Conservation (phyloP, 2,888 invertebrate species). For the Tipula vernalis region DNA sequence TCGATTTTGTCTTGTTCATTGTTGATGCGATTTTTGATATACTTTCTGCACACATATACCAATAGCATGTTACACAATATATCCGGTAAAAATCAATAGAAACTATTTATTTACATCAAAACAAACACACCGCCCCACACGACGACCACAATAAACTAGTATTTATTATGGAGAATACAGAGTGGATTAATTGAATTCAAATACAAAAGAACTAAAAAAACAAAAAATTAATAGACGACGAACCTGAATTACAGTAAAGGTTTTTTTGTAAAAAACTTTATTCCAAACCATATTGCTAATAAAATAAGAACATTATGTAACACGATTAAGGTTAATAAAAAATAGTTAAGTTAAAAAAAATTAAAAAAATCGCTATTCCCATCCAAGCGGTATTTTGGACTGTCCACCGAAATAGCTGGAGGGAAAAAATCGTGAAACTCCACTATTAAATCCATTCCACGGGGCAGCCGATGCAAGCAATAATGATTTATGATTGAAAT, state of each 20-base stretch:
- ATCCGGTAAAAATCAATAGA: neutral
- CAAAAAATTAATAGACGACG: neutral
- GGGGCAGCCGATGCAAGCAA: conserved; percentile 16
- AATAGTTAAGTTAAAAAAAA: neutral
- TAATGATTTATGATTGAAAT: conserved; percentile 15
- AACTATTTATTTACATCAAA: neutral
- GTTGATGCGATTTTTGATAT: no score
- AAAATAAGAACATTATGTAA: neutral
- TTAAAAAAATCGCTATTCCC: neutral
- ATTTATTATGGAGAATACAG: neutral
- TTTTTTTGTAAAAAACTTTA: neutral
- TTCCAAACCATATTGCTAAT: neutral
- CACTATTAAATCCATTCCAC: neutral
- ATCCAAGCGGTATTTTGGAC: neutral
- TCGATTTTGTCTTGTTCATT: no score
- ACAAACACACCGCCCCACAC: neutral
- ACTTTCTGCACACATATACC: no score
- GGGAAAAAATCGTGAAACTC: neutral
- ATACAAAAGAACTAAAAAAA: neutral
- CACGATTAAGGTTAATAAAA: neutral
- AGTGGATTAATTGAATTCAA: neutral
- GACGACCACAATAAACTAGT: neutral
- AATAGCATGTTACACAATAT: neutral
- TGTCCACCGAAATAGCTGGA: neutral
- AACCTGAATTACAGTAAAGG: neutral